Evolutionary conservation across 2,113 vertebrate species (phyloP).

Genomic region (Brienomyrus brachyistius): DNA sequence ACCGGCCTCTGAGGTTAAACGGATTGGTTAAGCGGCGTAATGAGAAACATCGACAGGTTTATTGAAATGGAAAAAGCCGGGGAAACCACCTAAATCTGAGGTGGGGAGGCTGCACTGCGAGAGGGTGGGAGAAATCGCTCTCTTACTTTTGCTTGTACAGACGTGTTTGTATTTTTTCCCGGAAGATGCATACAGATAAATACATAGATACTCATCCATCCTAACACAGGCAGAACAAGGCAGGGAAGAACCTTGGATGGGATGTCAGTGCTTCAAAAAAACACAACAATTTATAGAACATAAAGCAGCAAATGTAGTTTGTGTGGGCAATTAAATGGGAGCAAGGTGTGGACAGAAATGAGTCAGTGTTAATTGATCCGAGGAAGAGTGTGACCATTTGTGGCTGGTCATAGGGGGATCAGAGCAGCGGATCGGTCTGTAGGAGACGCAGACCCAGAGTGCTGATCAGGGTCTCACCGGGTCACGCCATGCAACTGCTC

Average conservation of each 20-base stretch:
- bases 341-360: not conserved
- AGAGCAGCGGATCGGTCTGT: not conserved
- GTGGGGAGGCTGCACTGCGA: not conserved
- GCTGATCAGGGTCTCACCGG: not conserved
- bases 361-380: not conserved
- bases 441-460: not conserved
- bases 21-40: conserved; percentile 20
- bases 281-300: not conserved
- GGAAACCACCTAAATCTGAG: not conserved
- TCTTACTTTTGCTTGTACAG: not conserved
- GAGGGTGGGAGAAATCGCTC: not conserved
- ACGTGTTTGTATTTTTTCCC: not conserved
- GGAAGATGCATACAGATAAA: not conserved
- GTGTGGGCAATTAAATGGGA: not conserved
- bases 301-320: not conserved
- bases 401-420: not conserved
- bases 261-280: not conserved
- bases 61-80: conserved; percentile 25
- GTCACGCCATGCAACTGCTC: not conserved
- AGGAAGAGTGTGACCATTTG: not conserved
- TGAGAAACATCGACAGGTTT: conserved; percentile 31
- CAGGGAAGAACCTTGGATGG: not conserved
- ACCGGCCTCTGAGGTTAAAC: not conserved
- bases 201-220: not conserved
- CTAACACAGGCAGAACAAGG: not conserved